phyloP scores from a whole-genome alignment of 2,888 invertebrate genomes.

The Ectropis crepuscularia region DNA sequence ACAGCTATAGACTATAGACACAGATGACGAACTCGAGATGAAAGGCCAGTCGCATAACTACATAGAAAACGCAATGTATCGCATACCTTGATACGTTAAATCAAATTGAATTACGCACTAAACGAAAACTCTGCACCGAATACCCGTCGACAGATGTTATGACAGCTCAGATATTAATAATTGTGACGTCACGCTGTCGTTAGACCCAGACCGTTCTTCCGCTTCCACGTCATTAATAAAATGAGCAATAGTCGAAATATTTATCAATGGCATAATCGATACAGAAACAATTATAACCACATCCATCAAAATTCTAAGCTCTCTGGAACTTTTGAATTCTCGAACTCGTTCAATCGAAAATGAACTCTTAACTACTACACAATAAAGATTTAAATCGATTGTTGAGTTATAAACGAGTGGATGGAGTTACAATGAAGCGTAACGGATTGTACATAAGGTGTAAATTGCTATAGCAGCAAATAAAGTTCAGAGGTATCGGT shows the following conservation, averaged over 20 bases:
- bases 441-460: constrained; percentile 44
- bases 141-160: constrained; percentile 78
- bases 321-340: constrained; percentile 58
- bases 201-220: constrained; percentile 77
- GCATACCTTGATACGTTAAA: constrained; percentile 32
- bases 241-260: constrained; percentile 84
- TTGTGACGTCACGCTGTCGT: constrained; percentile 80
- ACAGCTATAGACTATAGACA: background rate
- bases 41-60: constrained; percentile 16
- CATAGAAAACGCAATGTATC: constrained; percentile 4
- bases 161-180: constrained; percentile 82
- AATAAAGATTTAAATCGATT: constrained; percentile 59
- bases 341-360: constrained; percentile 28
- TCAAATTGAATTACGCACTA: constrained; percentile 69
- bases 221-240: constrained; percentile 84
- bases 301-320: constrained; percentile 83
- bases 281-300: constrained; percentile 85
- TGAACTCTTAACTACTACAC: constrained; percentile 34
- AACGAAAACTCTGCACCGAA: constrained; percentile 60
- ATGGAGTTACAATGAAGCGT: constrained; percentile 42
- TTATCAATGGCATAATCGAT: constrained; percentile 85
- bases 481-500: constrained; percentile 70
- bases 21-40: background rate
- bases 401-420: constrained; percentile 7
- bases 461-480: constrained; percentile 51